These are phyloP conservation scores for Proteles cristata DNA, from an alignment of 2,113 vertebrate species.

Conservation along the genomic window DNA sequence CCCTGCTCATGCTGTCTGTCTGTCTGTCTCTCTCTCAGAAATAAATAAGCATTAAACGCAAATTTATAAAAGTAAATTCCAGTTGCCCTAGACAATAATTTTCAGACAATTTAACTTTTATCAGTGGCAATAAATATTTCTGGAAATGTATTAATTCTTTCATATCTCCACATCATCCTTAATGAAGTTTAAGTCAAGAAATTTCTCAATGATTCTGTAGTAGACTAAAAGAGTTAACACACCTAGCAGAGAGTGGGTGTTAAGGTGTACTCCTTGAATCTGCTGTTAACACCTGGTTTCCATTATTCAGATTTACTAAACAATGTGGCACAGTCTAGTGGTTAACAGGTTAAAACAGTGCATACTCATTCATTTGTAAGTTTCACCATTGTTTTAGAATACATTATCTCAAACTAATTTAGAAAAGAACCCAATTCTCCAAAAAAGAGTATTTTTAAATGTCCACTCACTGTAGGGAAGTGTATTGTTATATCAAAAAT, in stretches of 20 bases:
- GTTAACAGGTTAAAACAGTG: neutral
- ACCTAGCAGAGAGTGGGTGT: neutral
- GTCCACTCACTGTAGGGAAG: neutral
- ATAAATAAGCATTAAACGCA: too few relatives aligned
- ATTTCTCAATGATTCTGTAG: neutral
- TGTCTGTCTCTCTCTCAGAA: too few relatives aligned
- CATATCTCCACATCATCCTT: neutral
- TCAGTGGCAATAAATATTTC: neutral
- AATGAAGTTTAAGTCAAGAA: neutral
- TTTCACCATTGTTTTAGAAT: neutral
- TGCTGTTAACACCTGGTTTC: neutral
- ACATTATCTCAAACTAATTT: neutral
- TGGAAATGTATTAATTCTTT: neutral
- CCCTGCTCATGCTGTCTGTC: too few relatives aligned
- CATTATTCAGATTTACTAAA: neutral
- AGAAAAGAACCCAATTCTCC: neutral
- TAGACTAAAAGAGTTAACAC: neutral
- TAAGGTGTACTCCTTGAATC: neutral
- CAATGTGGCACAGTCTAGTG: neutral
- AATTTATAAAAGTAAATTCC: constrained; percentile 6
- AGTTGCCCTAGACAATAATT: neutral
- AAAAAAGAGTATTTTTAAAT: neutral
- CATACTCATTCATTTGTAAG: neutral
- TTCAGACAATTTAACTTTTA: neutral
- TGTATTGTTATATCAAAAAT: neutral